A percentile compares a stretch with the other conserved stretches of the same genome.
These are phyloP conservation scores for Zygothrica quintamaculata DNA, from an alignment of 2,888 invertebrate genomes.

Conservation along the genomic window DNA sequence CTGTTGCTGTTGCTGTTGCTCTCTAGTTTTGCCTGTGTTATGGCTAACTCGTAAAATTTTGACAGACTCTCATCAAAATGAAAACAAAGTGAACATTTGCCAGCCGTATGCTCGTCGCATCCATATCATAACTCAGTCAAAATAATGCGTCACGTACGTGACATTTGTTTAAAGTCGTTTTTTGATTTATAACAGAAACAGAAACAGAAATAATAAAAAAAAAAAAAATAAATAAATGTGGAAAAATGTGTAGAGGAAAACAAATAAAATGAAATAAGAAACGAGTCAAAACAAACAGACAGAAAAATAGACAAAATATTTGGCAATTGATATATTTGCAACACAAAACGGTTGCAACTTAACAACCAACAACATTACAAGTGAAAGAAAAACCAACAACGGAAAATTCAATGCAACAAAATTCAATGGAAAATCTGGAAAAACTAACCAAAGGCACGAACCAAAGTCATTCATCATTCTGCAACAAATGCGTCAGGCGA, in stretches of 20 bases:
- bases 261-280: slow-evolving; percentile 30
- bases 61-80: slow-evolving; percentile 48
- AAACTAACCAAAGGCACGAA: slow-evolving; percentile 54
- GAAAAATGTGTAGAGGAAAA: no score
- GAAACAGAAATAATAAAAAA: slow-evolving; percentile 11
- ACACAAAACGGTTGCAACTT: slow-evolving; percentile 25
- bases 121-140: slow-evolving; percentile 68
- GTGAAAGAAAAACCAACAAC: slow-evolving; percentile 19
- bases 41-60: slow-evolving; percentile 53
- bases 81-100: slow-evolving; percentile 15
- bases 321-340: slow-evolving; percentile 9
- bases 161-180: slow-evolving; percentile 49
- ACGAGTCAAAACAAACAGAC: neutral
- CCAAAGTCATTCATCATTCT: slow-evolving; percentile 31
- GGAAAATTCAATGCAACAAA: slow-evolving; percentile 46
- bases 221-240: slow-evolving; percentile 3
- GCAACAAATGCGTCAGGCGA: no score
- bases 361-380: no score
- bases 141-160: slow-evolving; percentile 74
- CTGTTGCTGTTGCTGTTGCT: no score
- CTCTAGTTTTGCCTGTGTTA: neutral
- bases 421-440: slow-evolving; percentile 47
- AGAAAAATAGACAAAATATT: slow-evolving; percentile 26
- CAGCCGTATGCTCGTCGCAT: slow-evolving; percentile 21
- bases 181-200: slow-evolving; percentile 67